Evolutionary conservation across 2,888 invertebrate species (phyloP).

Genomic region (Microplitis manilae): DNA sequence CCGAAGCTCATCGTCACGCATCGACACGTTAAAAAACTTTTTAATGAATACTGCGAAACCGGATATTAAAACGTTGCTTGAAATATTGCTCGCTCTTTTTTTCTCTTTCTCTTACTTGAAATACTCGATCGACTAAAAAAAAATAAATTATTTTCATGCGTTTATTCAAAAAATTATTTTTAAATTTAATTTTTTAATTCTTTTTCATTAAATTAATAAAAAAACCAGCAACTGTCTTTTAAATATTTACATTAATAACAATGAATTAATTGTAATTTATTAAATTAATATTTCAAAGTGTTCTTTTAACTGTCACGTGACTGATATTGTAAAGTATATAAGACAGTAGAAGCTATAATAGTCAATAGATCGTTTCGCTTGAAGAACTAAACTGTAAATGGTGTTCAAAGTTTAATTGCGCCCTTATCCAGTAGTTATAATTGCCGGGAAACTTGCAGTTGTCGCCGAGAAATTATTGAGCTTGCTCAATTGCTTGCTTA

Average conservation of each 20-base stretch:
- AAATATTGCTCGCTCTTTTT: slow-evolving; percentile 24
- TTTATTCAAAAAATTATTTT: background rate
- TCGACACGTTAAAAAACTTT: slow-evolving; percentile 45
- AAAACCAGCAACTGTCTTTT: no score
- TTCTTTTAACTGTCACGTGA: slow-evolving; percentile 15
- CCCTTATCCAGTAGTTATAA: slow-evolving; percentile 59
- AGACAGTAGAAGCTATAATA: slow-evolving; percentile 37
- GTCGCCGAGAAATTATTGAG: slow-evolving; percentile 41
- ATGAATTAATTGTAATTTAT: background rate
- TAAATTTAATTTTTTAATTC: no score
- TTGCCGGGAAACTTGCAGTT: slow-evolving; percentile 56
- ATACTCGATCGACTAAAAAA: background rate
- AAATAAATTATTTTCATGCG: background rate
- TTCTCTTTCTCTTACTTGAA: slow-evolving; percentile 1
- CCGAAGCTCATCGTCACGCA: slow-evolving; percentile 29
- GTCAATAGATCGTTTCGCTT: slow-evolving; percentile 53
- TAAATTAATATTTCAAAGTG: background rate
- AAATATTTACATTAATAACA: background rate
- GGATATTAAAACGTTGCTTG: slow-evolving; percentile 38
- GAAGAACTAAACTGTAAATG: slow-evolving; percentile 52
- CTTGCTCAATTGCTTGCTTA: slow-evolving; percentile 32
- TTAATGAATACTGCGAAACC: slow-evolving; percentile 50
- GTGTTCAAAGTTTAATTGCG: slow-evolving; percentile 64
- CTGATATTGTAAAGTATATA: slow-evolving; percentile 43
- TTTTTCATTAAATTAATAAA: no score